Evolutionary conservation across 1,140 invertebrate genomes (phyloP).

Genomic region (Armadillidium nasatum): DNA sequence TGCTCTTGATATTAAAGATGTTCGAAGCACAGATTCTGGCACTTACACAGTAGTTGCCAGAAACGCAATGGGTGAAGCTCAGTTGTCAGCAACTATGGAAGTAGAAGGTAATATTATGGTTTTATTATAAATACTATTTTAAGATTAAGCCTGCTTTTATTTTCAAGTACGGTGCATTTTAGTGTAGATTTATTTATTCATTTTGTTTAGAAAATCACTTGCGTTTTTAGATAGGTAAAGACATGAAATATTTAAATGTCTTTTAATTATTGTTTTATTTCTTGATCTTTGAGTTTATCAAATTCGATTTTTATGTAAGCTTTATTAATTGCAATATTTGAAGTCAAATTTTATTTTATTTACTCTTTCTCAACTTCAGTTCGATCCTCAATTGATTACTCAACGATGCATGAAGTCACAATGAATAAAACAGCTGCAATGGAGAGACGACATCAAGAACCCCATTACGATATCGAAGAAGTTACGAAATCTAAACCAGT

Average conservation of each 20-base stretch:
- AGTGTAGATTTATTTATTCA: no score
- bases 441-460: slow-evolving; percentile 80
- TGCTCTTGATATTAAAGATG: slow-evolving; percentile 84
- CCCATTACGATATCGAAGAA: slow-evolving; percentile 84
- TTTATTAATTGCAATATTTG: background rate
- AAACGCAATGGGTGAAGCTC: slow-evolving; percentile 78
- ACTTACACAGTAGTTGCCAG: slow-evolving; percentile 82
- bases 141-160: no score
- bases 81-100: slow-evolving; percentile 70
- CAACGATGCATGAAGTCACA: slow-evolving; percentile 74
- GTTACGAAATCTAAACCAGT: slow-evolving; percentile 88
- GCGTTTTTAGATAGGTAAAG: no score
- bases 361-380: slow-evolving; percentile 53
- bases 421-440: slow-evolving; percentile 81
- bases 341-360: no score
- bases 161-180: no score
- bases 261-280: background rate
- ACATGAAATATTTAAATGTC: no score
- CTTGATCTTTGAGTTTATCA: background rate
- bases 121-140: no score
- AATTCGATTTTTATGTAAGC: background rate
- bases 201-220: no score
- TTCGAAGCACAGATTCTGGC: slow-evolving; percentile 76
- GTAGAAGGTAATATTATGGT: slow-evolving; percentile 61
- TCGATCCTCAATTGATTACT: slow-evolving; percentile 64